Percentiles rank a stretch among this genome's conserved stretches.
Evolutionary conservation across 1,140 invertebrate species (phyloP).

Genomic region (Pseudomyrmex gracilis): DNA sequence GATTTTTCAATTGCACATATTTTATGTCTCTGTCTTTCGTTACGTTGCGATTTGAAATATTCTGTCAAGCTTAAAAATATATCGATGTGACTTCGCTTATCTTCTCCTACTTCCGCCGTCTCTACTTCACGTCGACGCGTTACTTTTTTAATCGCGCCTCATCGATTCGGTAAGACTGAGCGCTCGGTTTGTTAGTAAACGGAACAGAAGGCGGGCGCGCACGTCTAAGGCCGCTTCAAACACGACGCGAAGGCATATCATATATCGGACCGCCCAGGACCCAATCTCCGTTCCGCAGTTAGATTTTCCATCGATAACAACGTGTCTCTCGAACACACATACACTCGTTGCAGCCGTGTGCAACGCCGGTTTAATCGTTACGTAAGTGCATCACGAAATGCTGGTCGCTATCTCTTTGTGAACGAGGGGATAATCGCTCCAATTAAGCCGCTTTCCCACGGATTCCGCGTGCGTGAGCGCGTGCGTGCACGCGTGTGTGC

Average conservation of each 20-base stretch:
- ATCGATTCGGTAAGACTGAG: conserved; percentile 52
- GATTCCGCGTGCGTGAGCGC: conserved; percentile 39
- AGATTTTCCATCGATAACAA: conserved; percentile 71
- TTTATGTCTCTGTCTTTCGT: too few relatives aligned
- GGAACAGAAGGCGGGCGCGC: conserved; percentile 4
- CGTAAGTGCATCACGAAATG: conserved; percentile 73
- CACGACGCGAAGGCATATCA: conserved; percentile 46
- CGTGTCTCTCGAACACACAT: conserved; percentile 51
- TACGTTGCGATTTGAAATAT: background rate
- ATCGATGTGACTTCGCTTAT: too few relatives aligned
- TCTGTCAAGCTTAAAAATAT: background rate
- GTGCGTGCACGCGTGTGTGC: background rate
- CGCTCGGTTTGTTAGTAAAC: conserved; percentile 14
- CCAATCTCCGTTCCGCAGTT: conserved; percentile 72
- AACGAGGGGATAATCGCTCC: conserved; percentile 69
- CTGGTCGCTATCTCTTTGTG: conserved; percentile 74
- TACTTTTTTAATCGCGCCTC: conserved; percentile 37
- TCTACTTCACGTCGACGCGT: background rate
- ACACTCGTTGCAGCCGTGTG: conserved; percentile 29
- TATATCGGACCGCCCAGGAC: conserved; percentile 48
- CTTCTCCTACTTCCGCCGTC: too few relatives aligned
- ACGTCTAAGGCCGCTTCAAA: background rate
- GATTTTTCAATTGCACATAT: too few relatives aligned
- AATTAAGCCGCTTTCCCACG: conserved; percentile 73
- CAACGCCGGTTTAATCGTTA: conserved; percentile 66